These are phyloP conservation scores for Monopterus albus DNA, from an alignment of 2,113 vertebrate species.

Conservation along the genomic window DNA sequence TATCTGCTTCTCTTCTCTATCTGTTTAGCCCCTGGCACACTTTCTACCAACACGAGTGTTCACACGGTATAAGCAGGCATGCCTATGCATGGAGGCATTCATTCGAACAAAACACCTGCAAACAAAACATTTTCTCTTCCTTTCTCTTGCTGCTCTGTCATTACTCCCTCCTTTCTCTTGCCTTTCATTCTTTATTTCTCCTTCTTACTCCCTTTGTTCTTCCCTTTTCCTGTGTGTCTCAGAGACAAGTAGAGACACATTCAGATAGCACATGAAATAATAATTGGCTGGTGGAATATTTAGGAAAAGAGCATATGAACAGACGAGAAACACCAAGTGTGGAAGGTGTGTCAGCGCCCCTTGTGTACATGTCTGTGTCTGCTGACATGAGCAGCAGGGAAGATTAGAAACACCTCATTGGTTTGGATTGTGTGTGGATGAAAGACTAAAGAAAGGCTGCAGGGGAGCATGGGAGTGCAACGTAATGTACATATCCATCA, in stretches of 20 bases:
- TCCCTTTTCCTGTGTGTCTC: slow-evolving; percentile 39
- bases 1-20: slow-evolving; percentile 54
- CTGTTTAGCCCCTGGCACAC: slow-evolving; percentile 57
- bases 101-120: slow-evolving; percentile 40
- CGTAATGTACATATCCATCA: slow-evolving; percentile 18
- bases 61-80: slow-evolving; percentile 42
- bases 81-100: slow-evolving; percentile 58
- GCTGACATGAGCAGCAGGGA: slow-evolving; percentile 48
- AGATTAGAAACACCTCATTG: slow-evolving; percentile 56
- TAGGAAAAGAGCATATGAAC: slow-evolving; percentile 74
- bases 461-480: slow-evolving; percentile 22
- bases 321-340: slow-evolving; percentile 67
- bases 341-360: slow-evolving; percentile 62
- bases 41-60: slow-evolving; percentile 45
- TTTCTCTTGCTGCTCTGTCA: slow-evolving; percentile 16
- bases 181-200: slow-evolving; percentile 32
- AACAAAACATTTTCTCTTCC: slow-evolving; percentile 43
- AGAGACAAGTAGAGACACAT: slow-evolving; percentile 70
- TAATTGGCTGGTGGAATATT: slow-evolving; percentile 82
- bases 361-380: slow-evolving; percentile 33
- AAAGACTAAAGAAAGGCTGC: slow-evolving; percentile 32
- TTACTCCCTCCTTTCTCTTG: slow-evolving; percentile 7
- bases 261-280: slow-evolving; percentile 78
- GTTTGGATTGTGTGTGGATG: slow-evolving; percentile 31
- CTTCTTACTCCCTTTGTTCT: slow-evolving; percentile 31